Base-by-base conservation (phyloP, 2,797 vertebrate genomes). In the Trachurus trachurus region DNA sequence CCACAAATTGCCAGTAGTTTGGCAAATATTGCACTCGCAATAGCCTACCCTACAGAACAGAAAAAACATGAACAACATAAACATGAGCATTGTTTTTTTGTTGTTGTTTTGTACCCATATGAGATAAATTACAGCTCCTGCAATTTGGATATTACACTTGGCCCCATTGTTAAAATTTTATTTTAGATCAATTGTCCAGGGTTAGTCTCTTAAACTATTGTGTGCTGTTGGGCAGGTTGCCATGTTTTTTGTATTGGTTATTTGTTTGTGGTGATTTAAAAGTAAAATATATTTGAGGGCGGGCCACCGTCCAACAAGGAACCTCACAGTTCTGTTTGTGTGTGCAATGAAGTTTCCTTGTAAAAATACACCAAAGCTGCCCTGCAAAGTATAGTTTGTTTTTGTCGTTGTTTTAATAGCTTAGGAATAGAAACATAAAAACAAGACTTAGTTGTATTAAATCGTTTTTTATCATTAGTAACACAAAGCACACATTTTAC, bases 181-280 rank as follows among this genome's bases (percentile, higher is more conserved):
- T 17, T 42, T 42, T 12, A 2, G 5, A 6, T 34, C 5, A 34
- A 34, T 47, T 47, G 16, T 19, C 17, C 45, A 47, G 16, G 16
- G 16, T 17, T 19, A 19, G 45, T 7, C 2, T 22, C 50, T 52
- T 12, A 11, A 52, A 52, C 15, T 11, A 11, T 3, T 11, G n/a
- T 42, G 40, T 17, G 15, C 22, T 5, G 31, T 34, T 34, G 31
- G 11, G 42, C 22, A 63, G 22, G 22, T 22, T 17, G 39, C 19
- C 34, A 0, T 29, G 21, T 11, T 5, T 16, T 26, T 22, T 3
- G 40, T 31, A 34, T 22, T 12, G 2, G 11, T 71, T 42, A 74
- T 81, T 86, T 82, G 52, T 56, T 45, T 73, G 10, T 8, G 31
- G 57, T 58, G 7, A 87, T 81, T 85, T 86, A 54, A 77, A 66